Percentiles rank a stretch among this genome's conserved stretches.
Evolutionary conservation across 1,140 invertebrate genomes (phyloP).

Genomic region (Caenorhabditis inopinata): DNA sequence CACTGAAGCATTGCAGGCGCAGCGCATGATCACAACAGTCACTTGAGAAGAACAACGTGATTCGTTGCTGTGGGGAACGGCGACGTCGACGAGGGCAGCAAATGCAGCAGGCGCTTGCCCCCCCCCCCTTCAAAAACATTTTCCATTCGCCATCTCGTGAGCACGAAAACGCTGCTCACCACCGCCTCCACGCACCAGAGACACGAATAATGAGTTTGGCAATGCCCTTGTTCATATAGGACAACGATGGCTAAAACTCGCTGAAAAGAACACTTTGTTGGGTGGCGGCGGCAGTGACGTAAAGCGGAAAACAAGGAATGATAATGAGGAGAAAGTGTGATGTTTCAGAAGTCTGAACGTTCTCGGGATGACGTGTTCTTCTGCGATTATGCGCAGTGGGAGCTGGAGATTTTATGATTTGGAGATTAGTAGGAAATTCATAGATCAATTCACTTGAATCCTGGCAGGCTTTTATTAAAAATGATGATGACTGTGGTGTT

Average conservation of each 20-base stretch:
- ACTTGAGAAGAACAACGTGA: neutral
- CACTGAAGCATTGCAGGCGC: no score
- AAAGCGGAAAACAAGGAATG: no score
- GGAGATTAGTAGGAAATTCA: no score
- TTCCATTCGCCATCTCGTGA: neutral
- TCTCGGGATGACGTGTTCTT: no score
- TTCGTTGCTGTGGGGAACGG: constrained; percentile 28
- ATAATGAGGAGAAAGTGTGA: no score
- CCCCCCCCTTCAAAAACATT: constrained; percentile 1
- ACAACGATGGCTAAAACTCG: neutral
- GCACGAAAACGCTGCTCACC: neutral
- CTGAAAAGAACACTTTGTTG: neutral
- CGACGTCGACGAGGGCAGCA: neutral
- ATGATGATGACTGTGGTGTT: no score
- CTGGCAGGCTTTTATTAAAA: no score
- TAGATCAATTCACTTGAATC: no score
- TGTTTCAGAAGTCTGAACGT: no score
- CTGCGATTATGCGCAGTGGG: no score
- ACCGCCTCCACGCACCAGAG: neutral
- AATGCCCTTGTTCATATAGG: neutral
- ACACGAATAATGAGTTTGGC: neutral
- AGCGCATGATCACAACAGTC: neutral
- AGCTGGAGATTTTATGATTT: no score
- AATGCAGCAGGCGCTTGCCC: no score
- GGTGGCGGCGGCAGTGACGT: neutral